Base-by-base conservation (phyloP, 2,888 invertebrate species). In the Hedya salicella region DNA sequence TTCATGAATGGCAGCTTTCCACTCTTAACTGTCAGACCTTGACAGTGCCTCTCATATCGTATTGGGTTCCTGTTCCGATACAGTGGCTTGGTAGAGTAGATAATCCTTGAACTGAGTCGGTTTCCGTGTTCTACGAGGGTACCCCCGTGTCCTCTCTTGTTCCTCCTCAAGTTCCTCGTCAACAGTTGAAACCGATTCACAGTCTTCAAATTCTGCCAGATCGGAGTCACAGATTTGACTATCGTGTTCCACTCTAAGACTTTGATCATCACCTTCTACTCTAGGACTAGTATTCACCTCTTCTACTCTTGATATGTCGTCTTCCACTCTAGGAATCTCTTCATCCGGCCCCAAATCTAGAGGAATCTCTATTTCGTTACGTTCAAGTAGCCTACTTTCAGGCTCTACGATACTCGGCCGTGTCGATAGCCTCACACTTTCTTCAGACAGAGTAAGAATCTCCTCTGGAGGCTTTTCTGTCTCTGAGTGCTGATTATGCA, bases 1-100 rank as follows among this genome's bases (percentile, higher is more conserved):
- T 21, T 48, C 48, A 19, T 49, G 25, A 13, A 49, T 49, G 8
- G 49, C 49, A 6, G 25, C 0, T 49, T 25, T 49, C 49, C 30
- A 49, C 8, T 25, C 8, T 14, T 30, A 14, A 49, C 25, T 14
- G 25, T 49, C 49, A 9, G 25, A n/a, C 6, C 49, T 25, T 6
- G 49, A 25, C 25, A 49, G n/a, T 5, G 49, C 49, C 25, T 30
- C 49, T n/a, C n/a, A 6, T 1, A 49, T 25, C n/a, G 30, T 49
- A n/a, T 25, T 25, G 3, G 49, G 25, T n/a, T 49, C 49, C 2
- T 49, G 21, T 14, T 30, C 3, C 3, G 6, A n/a, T 9, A 3
- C 6, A 11, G 8, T 25, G 6, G 49, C 25, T n/a, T 49, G 49
- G 49, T 30, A 48, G 3, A 21, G 13, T 1, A 25, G 2, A 4